These are phyloP conservation scores for Buceros bicornis DNA, from an alignment of 2,797 vertebrate species.

Conservation along the genomic window DNA sequence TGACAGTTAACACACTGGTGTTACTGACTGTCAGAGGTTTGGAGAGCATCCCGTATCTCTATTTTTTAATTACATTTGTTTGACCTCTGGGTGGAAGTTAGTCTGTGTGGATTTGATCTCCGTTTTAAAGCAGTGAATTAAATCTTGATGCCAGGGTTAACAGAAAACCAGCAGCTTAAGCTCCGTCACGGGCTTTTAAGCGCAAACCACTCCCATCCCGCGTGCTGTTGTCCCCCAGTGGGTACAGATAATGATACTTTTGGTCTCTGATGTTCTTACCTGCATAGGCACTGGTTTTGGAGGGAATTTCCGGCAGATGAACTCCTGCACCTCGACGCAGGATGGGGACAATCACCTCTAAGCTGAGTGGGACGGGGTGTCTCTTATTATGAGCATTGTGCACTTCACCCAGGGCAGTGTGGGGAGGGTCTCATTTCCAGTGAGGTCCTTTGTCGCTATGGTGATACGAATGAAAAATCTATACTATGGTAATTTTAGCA, in stretches of 20 bases:
- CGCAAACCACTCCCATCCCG: background rate
- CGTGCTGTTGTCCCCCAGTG: background rate
- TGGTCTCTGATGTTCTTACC: background rate
- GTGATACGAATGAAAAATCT: slow-evolving; percentile 29
- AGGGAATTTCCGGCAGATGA: background rate
- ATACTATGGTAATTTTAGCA: slow-evolving; percentile 44
- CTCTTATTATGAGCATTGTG: background rate
- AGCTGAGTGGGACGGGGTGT: background rate
- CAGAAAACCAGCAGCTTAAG: background rate
- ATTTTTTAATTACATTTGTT: background rate
- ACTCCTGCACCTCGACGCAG: background rate
- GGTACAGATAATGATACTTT: rapidly evolving
- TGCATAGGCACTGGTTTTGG: background rate
- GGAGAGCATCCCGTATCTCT: rapidly evolving
- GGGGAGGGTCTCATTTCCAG: background rate
- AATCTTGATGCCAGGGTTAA: background rate
- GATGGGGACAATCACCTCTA: background rate
- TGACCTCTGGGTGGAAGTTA: background rate
- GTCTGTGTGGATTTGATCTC: background rate
- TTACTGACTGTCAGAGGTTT: rapidly evolving
- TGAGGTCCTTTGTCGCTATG: slow-evolving; percentile 40
- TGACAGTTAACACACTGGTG: rapidly evolving
- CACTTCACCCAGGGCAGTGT: background rate
- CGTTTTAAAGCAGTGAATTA: background rate
- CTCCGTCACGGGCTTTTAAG: rapidly evolving